Conservation (phyloP, 2,797 vertebrate genomes). For the Steatocranus sp. region DNA sequence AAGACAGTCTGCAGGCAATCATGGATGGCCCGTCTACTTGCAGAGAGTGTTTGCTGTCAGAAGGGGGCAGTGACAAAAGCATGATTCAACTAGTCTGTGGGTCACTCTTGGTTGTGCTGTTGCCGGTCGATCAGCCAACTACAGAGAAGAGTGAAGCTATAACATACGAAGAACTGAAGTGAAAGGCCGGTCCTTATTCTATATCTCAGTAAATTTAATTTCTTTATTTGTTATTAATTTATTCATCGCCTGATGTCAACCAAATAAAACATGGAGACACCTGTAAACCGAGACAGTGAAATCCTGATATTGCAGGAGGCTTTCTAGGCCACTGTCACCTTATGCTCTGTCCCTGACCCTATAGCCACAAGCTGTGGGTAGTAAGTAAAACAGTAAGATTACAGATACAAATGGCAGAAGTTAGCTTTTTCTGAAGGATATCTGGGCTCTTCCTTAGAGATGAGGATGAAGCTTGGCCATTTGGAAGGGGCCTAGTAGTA, state of each 20-base stretch:
- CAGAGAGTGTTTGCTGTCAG: background rate
- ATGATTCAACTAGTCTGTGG: background rate
- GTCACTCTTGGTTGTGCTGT: background rate
- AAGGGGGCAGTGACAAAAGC: background rate
- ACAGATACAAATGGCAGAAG: background rate
- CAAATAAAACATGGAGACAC: background rate
- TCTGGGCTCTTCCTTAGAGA: background rate
- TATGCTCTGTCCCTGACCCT: background rate
- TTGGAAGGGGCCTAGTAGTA: background rate
- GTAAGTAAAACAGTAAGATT: background rate
- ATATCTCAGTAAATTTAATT: background rate
- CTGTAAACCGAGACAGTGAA: accelerated
- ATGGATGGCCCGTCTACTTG: background rate
- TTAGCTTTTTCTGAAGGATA: background rate
- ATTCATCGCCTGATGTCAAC: accelerated
- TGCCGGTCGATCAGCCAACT: background rate
- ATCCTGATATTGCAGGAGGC: background rate
- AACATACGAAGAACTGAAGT: background rate
- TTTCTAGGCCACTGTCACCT: background rate
- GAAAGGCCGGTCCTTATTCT: background rate
- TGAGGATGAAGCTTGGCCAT: accelerated
- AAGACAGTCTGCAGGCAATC: background rate
- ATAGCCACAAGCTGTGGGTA: background rate
- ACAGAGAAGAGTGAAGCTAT: background rate
- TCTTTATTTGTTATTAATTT: background rate